Evolutionary conservation across 2,888 invertebrate species (phyloP).

Genomic region (Halictus ligatus): DNA sequence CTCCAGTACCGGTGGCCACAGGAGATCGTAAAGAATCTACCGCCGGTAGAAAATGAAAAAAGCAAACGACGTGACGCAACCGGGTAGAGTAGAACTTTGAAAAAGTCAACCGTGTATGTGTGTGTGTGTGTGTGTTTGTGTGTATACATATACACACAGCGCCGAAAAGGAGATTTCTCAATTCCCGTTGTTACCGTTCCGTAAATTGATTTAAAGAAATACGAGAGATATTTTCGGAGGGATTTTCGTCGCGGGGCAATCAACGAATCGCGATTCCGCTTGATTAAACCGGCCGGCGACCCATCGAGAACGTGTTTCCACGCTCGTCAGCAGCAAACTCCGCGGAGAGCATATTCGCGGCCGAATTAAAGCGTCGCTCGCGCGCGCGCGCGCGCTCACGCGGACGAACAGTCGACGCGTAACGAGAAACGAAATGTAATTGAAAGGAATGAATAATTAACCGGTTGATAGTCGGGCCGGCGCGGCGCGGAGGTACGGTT

Average conservation of each 20-base stretch:
- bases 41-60: slow-evolving; percentile 2
- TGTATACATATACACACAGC: background rate
- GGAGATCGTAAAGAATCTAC: background rate
- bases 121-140: background rate
- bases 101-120: background rate
- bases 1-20: background rate
- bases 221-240: background rate
- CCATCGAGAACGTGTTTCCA: background rate
- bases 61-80: background rate
- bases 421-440: slow-evolving; percentile 10
- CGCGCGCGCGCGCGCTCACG: background rate
- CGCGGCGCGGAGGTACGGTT: background rate
- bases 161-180: background rate
- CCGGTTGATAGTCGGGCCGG: background rate
- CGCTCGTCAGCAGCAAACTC: background rate
- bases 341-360: background rate
- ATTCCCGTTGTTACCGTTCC: background rate
- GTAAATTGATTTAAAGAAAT: background rate
- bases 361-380: background rate
- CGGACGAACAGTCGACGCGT: background rate
- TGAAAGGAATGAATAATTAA: slow-evolving; percentile 13
- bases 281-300: background rate
- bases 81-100: background rate
- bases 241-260: background rate
- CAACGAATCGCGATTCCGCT: background rate